Percentiles rank a stretch among this genome's conserved stretches.
Conservation (phyloP, 2,888 invertebrate species). For the Zygaena filipendulae region DNA sequence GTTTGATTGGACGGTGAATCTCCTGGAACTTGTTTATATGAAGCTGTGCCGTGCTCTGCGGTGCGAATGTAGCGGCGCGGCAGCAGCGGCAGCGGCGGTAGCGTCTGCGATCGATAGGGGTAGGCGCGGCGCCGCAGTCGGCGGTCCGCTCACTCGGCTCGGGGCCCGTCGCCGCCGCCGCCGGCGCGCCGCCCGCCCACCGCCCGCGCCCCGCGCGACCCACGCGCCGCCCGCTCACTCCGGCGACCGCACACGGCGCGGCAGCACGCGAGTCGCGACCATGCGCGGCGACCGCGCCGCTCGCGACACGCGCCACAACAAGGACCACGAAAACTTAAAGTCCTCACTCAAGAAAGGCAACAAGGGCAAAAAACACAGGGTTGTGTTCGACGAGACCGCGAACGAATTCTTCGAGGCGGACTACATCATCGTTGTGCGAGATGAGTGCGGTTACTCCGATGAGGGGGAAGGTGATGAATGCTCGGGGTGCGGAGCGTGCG, state of each 20-base stretch:
- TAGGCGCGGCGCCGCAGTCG: slow-evolving; percentile 54
- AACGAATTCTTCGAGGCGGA: slow-evolving; percentile 94
- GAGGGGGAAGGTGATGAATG: slow-evolving; percentile 83
- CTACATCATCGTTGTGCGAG: slow-evolving; percentile 90
- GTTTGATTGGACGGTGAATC: too few species aligned
- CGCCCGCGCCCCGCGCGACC: slow-evolving; percentile 18
- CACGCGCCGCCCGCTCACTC: slow-evolving; percentile 27
- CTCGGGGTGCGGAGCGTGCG: slow-evolving; percentile 64
- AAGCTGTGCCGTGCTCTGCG: slow-evolving; percentile 3
- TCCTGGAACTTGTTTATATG: slow-evolving; percentile 1
- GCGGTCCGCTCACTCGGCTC: slow-evolving; percentile 28
- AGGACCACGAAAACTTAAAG: slow-evolving; percentile 73
- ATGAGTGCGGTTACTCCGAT: slow-evolving; percentile 85
- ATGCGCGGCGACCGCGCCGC: slow-evolving; percentile 64
- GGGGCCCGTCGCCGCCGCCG: slow-evolving; percentile 12
- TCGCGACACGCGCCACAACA: slow-evolving; percentile 68
- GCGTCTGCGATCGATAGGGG: slow-evolving; percentile 45
- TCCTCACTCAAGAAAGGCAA: slow-evolving; percentile 82
- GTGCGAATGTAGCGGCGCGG: slow-evolving; percentile 17
- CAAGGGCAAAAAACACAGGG: slow-evolving; percentile 79
- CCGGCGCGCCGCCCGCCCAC: slow-evolving; percentile 17
- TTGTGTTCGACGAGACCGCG: slow-evolving; percentile 88
- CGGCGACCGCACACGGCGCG: slow-evolving; percentile 40
- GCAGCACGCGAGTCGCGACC: slow-evolving; percentile 37
- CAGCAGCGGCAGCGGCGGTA: slow-evolving; percentile 29